Base-by-base conservation (phyloP, 2,888 invertebrate species). In the Acanthopleura granulata region DNA sequence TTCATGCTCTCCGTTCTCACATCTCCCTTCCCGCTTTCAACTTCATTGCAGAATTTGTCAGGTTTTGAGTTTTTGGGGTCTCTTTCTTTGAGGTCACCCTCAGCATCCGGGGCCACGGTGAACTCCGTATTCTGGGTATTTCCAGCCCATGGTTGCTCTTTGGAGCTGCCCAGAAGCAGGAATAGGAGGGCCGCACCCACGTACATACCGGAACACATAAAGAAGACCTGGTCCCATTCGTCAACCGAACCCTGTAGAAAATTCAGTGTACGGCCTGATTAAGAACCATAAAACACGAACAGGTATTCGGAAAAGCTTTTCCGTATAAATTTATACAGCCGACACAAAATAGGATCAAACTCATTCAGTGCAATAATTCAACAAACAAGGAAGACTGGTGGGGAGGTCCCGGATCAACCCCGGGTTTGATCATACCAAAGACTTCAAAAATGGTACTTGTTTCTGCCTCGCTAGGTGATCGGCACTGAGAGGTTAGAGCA, bases 111-210 rank as follows among this genome's bases (percentile, higher is more conserved):
- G n/a, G 57, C 6, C 18, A 57, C 22, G 18, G 14, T 18, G 18
- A 51, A 15, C 57, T 57, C 12, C 6, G 22, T 22, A 12, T 18
- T n/a, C 57, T 18, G 18, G 12, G n/a, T 6, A 6, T 22, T 22
- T n/a, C 57, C 57, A 6, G 66, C 66, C 66, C 66, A 66, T 27
- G 66, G 25, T 14, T 66, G 66, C 25, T 66, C 66, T 27, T 66
- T 25, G 18, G 66, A 66, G 25, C 66, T 66, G 16, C 66, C 66
- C 18, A 66, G 14, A 25, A 66, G 6, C 18, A 66, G 25, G 66
- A 66, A 66, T 15, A 66, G 3, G 25, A 66, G 15, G 3, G 66
- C 66, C 25, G 66, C 66, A 1, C 66, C 29, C 9, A 66, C 66
- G 25, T 66, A 66, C 66, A 66, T 27, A 1, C 66, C 66, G 16